These are phyloP conservation scores for Tragelaphus imberbis DNA, from an alignment of 2,113 vertebrate genomes.

Conservation along the genomic window DNA sequence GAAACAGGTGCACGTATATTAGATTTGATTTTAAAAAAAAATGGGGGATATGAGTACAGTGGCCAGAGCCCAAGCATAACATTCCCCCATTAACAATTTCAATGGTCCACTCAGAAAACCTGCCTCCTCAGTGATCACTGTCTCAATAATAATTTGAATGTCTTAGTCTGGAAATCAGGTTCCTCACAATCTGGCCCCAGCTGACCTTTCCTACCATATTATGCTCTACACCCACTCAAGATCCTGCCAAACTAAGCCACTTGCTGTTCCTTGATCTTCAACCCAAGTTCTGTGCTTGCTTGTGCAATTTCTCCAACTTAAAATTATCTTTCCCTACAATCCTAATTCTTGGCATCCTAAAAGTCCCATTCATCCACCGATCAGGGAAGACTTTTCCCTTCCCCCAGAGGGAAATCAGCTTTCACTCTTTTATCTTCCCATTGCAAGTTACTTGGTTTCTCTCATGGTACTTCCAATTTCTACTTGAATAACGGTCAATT, in stretches of 20 bases:
- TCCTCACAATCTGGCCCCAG: constrained; percentile 49
- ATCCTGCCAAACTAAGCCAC: constrained; percentile 29
- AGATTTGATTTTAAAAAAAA: constrained; percentile 37
- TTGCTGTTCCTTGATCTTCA: not conserved
- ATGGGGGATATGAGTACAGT: not conserved
- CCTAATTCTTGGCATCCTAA: not conserved
- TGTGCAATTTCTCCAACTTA: not conserved
- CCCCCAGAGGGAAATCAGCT: not conserved
- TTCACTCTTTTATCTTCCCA: not conserved
- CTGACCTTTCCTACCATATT: constrained; percentile 40
- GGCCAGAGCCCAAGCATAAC: not conserved
- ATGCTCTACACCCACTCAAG: constrained; percentile 8
- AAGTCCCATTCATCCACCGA: not conserved
- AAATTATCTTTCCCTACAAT: not conserved
- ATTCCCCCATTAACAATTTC: not conserved
- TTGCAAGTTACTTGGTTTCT: not conserved
- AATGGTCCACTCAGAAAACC: constrained; percentile 9
- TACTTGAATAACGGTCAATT: not conserved
- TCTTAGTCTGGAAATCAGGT: constrained; percentile 46
- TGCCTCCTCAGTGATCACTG: not conserved
- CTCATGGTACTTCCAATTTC: not conserved
- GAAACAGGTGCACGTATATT: constrained; percentile 48
- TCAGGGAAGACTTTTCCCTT: not conserved
- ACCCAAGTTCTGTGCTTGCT: not conserved
- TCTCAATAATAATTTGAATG: constrained; percentile 41